phyloP scores from a whole-genome alignment of 1,140 invertebrate genomes.

The Drosophila triauraria region DNA sequence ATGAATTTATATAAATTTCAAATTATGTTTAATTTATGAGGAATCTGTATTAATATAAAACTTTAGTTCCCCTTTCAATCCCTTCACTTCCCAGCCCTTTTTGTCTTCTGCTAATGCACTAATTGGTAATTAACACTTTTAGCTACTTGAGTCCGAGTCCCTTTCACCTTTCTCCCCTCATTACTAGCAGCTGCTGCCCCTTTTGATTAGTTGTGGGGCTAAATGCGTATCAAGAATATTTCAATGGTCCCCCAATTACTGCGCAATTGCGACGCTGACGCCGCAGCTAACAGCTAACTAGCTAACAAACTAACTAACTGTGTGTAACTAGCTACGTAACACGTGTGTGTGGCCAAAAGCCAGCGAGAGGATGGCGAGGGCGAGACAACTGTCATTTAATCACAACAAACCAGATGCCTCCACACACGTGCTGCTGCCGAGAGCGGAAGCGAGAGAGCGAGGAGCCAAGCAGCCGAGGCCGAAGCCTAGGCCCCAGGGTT shows the following conservation, averaged over 20 bases:
- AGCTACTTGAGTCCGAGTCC: not conserved
- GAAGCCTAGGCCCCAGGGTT: not conserved
- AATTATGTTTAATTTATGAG: too few species aligned
- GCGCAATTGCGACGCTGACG: slow-evolving; percentile 38
- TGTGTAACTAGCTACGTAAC: not conserved
- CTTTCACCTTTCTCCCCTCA: not conserved
- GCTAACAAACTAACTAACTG: not conserved
- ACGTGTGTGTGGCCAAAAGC: slow-evolving; percentile 17
- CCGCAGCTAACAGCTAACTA: slow-evolving; percentile 18
- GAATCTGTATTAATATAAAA: not conserved
- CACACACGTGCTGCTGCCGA: slow-evolving; percentile 34
- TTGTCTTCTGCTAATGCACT: not conserved
- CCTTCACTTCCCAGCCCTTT: not conserved
- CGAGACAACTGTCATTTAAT: slow-evolving; percentile 26
- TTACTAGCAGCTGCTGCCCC: not conserved
- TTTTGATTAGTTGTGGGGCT: not conserved
- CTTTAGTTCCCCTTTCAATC: not conserved
- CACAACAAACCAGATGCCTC: slow-evolving; percentile 36
- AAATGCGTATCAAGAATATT: slow-evolving; percentile 38
- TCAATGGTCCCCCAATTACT: slow-evolving; percentile 29
- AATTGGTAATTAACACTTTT: slow-evolving; percentile 12
- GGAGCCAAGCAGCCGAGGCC: not conserved
- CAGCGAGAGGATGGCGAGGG: not conserved
- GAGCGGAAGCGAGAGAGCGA: not conserved
- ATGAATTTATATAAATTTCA: too few species aligned